Base-by-base conservation (phyloP, 37 sponge, comb jelly and placozoan species). In the Tethya wilhelma region DNA sequence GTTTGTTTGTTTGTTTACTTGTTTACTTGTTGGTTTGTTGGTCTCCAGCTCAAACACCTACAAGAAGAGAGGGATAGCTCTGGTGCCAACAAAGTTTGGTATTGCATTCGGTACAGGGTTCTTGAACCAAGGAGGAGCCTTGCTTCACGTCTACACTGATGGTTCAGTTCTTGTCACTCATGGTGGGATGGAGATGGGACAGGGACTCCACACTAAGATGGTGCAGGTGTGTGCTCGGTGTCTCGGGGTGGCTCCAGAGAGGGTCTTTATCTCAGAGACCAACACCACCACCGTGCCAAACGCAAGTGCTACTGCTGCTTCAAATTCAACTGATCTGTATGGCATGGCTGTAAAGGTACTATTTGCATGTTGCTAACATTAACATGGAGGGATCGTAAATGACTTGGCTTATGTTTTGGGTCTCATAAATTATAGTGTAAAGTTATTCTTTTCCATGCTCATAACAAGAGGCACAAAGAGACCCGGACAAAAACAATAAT, bases 101-200 rank as follows among this genome's bases (percentile, higher is more conserved):
- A 67, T 89, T 4, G 81, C 87, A 31, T 96, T 92, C 87, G 90
- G 88, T 5, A 14, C 67, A 0, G 44, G 14, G 23, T 66, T 64
- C 37, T 38, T 92, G 55, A 82, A 89, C 71, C 87, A 92, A 62
- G 87, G 78, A 38, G 90, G 88, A 42, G 93, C 96, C 22, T 71
- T 96, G 42, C 86, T 96, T 9, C 86, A 82, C 40, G 79, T 92
- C 30, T 86, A 89, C 65, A 90, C 74, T 33, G 96, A 96, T 69
- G 96, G 96, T 26, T 81, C 87, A 53, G 88, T 96, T 3, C 77
- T 92, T 26, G 38, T 96, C 41, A 80, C 88, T 31, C 96, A 96
- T 70, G 96, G 96, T 33, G 96, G 96, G 19, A 73, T 82, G 49
- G 96, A 96, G 71, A 96, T 96, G 90, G 96, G 96, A 34, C 96